Base-by-base conservation (phyloP, 2,113 vertebrate genomes). In the Acrocephalus arundinaceus region DNA sequence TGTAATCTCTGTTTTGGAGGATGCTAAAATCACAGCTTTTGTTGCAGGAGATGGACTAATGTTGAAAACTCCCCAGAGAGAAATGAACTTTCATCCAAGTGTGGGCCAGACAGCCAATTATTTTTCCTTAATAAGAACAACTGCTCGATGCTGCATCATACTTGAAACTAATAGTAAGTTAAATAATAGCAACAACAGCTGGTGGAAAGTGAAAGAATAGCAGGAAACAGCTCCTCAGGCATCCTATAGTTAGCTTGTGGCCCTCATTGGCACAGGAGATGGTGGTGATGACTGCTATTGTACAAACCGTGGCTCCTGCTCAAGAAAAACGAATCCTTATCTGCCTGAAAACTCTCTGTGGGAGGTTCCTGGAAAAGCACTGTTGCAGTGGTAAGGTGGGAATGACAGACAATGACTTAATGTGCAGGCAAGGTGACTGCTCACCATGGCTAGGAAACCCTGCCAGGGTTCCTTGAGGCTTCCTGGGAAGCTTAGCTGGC, bases 121-220 rank as follows among this genome's bases (percentile, higher is more conserved):
- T 80, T 91, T 95, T 92, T 59, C 58, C 49, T 58, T 85, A 91
- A 54, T 72, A 91, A 82, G 89, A 95, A 73, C 70, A 41, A 68
- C 27, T 3, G 0, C 75, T 80, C 45, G 72, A 57, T 89, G 79
- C 83, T 75, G 35, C 84, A 82, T 94, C 83, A 46, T 78, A 37
- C 76, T 78, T 61, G 39, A 92, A 93, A 88, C 49, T 75, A 81
- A 72, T 90, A 73, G 68, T 28, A 55, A 90, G 86, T 93, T 75
- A 78, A 95, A 94, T 73, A 93, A 81, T 86, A 87, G 23, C 25
- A 93, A 49, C 72, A 92, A 10, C 92, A 94, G 86, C 86, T 94
- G 86, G 83, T 92, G 92, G 86, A 95, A 95, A 95, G 93, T 92
- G 93, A 94, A 93, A 95, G 85, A 96, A 96, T 96, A 90, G 83